A percentile compares a stretch with the other conserved stretches of the same genome.
phyloP scores from a whole-genome alignment of 2,888 invertebrate species.

The Fragum whitleyi region DNA sequence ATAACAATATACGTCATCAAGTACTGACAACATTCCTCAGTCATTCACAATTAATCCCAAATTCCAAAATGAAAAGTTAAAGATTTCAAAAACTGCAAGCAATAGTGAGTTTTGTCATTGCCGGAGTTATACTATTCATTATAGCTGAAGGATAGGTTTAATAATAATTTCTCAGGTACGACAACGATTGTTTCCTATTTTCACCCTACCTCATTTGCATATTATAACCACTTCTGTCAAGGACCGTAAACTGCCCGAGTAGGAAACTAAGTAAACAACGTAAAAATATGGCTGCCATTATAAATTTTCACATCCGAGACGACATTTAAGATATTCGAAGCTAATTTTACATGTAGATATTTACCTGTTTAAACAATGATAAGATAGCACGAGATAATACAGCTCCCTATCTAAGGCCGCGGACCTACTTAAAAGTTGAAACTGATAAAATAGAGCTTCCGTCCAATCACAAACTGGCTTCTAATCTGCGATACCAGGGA shows the following conservation, averaged over 20 bases:
- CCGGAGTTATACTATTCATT: too few species aligned
- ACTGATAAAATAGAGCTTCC: slow-evolving; percentile 50
- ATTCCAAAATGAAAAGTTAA: slow-evolving; percentile 25
- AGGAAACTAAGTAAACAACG: slow-evolving; percentile 63
- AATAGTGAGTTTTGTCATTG: too few species aligned
- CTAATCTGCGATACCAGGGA: slow-evolving; percentile 47
- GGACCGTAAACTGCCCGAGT: slow-evolving; percentile 55
- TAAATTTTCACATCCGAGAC: slow-evolving; percentile 57
- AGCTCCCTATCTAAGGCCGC: slow-evolving; percentile 50
- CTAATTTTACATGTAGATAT: slow-evolving; percentile 67
- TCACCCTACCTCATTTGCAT: slow-evolving; percentile 64
- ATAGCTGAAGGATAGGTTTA: too few species aligned
- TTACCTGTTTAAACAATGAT: slow-evolving; percentile 64
- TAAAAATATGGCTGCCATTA: slow-evolving; percentile 63
- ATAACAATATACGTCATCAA: slow-evolving; percentile 17
- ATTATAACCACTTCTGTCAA: slow-evolving; percentile 60
- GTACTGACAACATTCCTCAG: background rate
- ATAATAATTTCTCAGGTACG: slow-evolving; percentile 14
- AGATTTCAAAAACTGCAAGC: background rate
- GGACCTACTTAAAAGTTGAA: slow-evolving; percentile 59
- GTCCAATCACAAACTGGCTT: slow-evolving; percentile 49
- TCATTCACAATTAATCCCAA: background rate
- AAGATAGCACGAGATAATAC: slow-evolving; percentile 63
- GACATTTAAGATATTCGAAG: slow-evolving; percentile 56
- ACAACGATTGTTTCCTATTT: slow-evolving; percentile 6